Base-by-base conservation (phyloP, 2,888 invertebrate genomes). In the Brachyptera putata region DNA sequence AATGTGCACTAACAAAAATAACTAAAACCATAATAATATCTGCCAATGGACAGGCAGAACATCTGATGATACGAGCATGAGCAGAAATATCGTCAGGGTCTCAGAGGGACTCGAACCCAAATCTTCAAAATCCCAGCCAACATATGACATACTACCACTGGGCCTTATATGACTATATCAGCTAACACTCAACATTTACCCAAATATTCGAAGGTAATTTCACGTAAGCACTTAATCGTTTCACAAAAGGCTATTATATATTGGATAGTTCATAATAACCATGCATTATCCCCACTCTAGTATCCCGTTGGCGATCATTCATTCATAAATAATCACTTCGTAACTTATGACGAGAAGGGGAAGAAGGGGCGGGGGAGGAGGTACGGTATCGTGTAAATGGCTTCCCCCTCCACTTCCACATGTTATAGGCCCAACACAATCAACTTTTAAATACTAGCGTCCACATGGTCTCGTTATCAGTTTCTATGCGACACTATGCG, bases 261-360 rank as follows among this genome's bases (percentile, higher is more conserved):
- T 41, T 11, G 41, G 41, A 41, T 41, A 18, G 41, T 41, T 41
- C 41, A 41, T 41, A 18, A 41, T 18, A 41, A 41, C 21, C 16
- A 41, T 41, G 41, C 41, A 41, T 41, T 41, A 41, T 16, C 41
- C 41, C 41, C 16, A 41, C 41, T 21, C 41, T 21, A 16, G 3
- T 5, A 21, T 41, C 41, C 18, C 16, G 41, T 41, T 41, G 41
- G 21, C 41, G 41, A 41, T 41, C 41, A 41, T 48, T 58, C 58
- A 58, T 49, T 58, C 48, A 58, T 41, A 16, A 34, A 22, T 58
- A 48, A 58, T 58, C 58, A 37, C 49, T 58, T 36, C 30, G 36
- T 14, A 49, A 58, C 58, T 34, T n/a, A n/a, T n/a, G n/a, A n/a
- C n/a, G 57, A 22, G 43, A 48, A 14, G 46, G 16, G 48, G 25